Evolutionary conservation across 2,113 vertebrate genomes (phyloP).

Genomic region (Eretmochelys imbricata): DNA sequence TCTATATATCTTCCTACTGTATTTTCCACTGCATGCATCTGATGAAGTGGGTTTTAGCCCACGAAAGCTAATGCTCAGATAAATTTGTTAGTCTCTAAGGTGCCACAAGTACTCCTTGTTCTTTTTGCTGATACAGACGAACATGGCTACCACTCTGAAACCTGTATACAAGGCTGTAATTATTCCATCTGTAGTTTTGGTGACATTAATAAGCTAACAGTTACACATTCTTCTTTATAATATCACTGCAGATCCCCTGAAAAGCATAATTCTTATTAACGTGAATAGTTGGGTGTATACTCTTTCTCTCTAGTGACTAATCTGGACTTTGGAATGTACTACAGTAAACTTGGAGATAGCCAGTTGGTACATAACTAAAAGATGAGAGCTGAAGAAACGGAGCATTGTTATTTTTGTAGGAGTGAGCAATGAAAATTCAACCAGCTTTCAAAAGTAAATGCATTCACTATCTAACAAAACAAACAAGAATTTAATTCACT

Average conservation of each 20-base stretch:
- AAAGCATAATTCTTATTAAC: not conserved
- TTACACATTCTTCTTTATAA: slow-evolving; percentile 25
- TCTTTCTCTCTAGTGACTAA: slow-evolving; percentile 39
- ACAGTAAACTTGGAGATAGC: slow-evolving; percentile 16
- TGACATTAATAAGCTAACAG: not conserved
- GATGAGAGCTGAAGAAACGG: slow-evolving; percentile 14
- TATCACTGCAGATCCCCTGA: not conserved
- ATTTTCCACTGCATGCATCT: too few species aligned
- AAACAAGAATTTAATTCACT: not conserved
- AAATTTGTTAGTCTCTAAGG: too few species aligned
- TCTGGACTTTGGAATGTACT: slow-evolving; percentile 25
- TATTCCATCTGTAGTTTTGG: not conserved
- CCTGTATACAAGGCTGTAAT: not conserved
- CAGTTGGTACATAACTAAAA: slow-evolving; percentile 26
- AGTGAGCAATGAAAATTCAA: not conserved
- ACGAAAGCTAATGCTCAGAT: too few species aligned
- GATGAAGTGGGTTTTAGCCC: too few species aligned
- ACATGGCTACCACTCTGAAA: too few species aligned
- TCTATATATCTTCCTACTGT: too few species aligned
- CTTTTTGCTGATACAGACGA: too few species aligned
- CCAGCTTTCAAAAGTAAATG: slow-evolving; percentile 14
- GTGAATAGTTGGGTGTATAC: slow-evolving; percentile 19
- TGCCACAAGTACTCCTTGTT: too few species aligned
- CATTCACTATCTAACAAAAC: not conserved
- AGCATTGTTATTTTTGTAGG: slow-evolving; percentile 10